Base-by-base conservation (phyloP, 2,113 vertebrate species). In the Tor tambroides region DNA sequence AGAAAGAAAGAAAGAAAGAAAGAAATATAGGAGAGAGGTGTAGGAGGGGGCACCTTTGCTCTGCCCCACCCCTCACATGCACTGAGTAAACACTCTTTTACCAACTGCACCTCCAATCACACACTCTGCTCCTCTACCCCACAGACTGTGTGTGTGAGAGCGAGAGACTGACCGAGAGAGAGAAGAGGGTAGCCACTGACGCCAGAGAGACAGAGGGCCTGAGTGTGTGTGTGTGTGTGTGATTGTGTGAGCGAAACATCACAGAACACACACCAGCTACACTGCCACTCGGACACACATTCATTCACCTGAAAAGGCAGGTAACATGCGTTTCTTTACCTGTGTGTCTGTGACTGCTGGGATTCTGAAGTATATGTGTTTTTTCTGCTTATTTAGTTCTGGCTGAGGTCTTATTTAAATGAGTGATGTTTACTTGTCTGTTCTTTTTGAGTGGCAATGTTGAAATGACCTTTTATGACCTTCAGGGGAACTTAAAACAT, bases 71-170 rank as follows among this genome's bases (percentile, higher is more conserved):
- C 86, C 85, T 49, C 10, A n/a, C 49, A 72, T 84, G 86, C 84
- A 87, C 51, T 87, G 86, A 88, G 87, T 86, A 90, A 90, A 90
- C 89, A 87, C 78, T 87, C 28, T 69, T 71, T 63, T 41, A 80
- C 78, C 85, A 87, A 80, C 85, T 65, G 84, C 87, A 89, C 83
- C 41, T 81, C 30, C 67, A 72, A 54, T 74, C 77, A 46, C 65
- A 82, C 83, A 82, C 35, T 82, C 74, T 21, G 41, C 46, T 54
- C 17, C 88, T 87, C 49, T 49, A 41, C 63, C 43, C 84, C 61
- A 61, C 83, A 77, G 15, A 67, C 67, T 35, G 54, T 80, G 80
- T 63, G 54, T 83, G 78, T 35, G 72, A 67, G 65, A 56, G 32
- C 12, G 6, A 80, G 78, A n/a, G 56, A 21, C 3, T 85, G 74